phyloP scores from a whole-genome alignment of 2,113 vertebrate genomes.

The Vicugna pacos region DNA sequence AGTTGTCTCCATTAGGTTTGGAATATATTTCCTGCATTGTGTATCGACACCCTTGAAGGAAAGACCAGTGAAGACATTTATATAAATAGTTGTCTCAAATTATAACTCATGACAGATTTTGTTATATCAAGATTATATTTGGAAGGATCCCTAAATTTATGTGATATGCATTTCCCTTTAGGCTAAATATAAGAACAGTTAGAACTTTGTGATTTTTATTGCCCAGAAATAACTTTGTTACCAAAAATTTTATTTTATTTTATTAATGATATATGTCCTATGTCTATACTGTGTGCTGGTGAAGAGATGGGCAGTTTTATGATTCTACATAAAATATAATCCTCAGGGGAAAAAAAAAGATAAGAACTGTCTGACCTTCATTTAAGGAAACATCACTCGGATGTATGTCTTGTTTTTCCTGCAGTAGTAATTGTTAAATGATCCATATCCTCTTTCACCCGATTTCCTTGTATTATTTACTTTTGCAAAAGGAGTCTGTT shows the following conservation, averaged over 20 bases:
- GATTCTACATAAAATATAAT: background rate
- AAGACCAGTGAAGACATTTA: background rate
- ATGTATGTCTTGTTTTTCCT: background rate
- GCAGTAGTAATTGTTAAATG: background rate
- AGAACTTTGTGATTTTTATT: constrained; percentile 37
- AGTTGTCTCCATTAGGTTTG: background rate
- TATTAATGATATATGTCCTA: background rate
- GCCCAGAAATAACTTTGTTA: constrained; percentile 36
- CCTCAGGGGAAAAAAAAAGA: background rate
- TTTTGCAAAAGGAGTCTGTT: background rate
- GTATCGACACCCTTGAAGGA: background rate
- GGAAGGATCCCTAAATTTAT: constrained; percentile 2
- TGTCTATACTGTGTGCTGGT: background rate
- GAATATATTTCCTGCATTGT: background rate
- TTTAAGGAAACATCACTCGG: background rate
- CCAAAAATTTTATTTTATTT: background rate
- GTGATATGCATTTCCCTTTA: background rate
- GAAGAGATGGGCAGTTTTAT: background rate
- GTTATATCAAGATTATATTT: background rate
- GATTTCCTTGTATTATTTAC: background rate
- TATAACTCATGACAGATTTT: background rate
- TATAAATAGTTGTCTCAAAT: constrained; percentile 21
- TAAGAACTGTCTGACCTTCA: background rate
- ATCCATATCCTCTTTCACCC: background rate
- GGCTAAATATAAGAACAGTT: background rate